Percentiles rank a stretch among this genome's conserved stretches.
phyloP scores from a whole-genome alignment of 2,888 invertebrate species.

The Dryobota labecula region DNA sequence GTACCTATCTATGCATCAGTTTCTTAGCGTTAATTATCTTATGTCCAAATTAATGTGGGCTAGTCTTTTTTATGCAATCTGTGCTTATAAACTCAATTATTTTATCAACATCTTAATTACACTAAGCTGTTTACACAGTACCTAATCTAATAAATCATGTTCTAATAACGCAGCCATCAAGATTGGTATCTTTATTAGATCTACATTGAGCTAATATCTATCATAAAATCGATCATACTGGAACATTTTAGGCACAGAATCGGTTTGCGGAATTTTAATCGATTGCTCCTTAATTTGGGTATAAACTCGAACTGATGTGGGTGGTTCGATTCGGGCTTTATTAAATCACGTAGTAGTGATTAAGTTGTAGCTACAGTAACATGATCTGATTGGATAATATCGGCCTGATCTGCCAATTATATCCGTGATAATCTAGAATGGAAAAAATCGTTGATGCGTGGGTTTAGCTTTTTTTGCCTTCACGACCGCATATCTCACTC shows the following conservation, averaged over 20 bases:
- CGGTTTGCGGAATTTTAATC: constrained; percentile 64
- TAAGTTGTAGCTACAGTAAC: constrained; percentile 54
- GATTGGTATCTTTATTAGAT: constrained; percentile 84
- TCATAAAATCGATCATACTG: constrained; percentile 62
- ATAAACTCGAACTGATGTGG: constrained; percentile 45
- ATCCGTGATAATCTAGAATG: constrained; percentile 26
- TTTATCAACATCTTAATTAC: constrained; percentile 66
- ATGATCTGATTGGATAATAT: constrained; percentile 60
- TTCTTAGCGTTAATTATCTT: neutral
- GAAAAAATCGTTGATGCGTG: constrained; percentile 5
- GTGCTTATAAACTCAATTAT: constrained; percentile 28
- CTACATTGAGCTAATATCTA: constrained; percentile 77
- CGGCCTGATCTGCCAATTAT: constrained; percentile 45
- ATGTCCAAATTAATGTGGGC: neutral
- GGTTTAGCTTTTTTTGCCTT: neutral
- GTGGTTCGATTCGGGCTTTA: constrained; percentile 48
- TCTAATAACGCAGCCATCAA: constrained; percentile 79
- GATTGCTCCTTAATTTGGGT: constrained; percentile 56
- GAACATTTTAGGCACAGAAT: constrained; percentile 66
- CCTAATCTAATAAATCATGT: constrained; percentile 78
- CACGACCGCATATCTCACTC: neutral
- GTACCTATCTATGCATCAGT: too few relatives aligned
- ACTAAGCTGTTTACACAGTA: constrained; percentile 72
- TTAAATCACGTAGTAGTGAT: constrained; percentile 60
- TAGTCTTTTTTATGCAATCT: constrained; percentile 8